These are phyloP conservation scores for Prosopocoilus inquinatus DNA, from an alignment of 2,888 invertebrate genomes.

Conservation along the genomic window DNA sequence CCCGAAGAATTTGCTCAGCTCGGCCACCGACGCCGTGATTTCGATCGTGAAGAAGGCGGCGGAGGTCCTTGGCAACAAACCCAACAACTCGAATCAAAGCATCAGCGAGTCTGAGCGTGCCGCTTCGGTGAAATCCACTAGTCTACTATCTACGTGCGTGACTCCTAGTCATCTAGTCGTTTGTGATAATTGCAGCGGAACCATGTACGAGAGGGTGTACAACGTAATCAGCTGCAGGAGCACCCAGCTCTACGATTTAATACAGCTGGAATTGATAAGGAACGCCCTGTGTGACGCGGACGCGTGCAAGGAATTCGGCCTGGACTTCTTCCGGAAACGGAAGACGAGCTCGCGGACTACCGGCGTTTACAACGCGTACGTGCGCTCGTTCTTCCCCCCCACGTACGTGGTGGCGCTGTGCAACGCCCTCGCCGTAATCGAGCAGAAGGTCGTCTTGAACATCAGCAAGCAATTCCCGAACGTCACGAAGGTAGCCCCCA, in stretches of 20 bases:
- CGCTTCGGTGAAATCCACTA: slow-evolving; percentile 42
- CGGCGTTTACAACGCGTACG: slow-evolving; percentile 55
- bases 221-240: slow-evolving; percentile 71
- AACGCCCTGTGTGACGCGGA: slow-evolving; percentile 61
- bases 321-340: slow-evolving; percentile 54
- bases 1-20: slow-evolving; percentile 75
- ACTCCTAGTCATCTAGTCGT: slow-evolving; percentile 73
- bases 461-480: slow-evolving; percentile 52
- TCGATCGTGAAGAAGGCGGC: slow-evolving; percentile 91
- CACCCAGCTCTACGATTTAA: slow-evolving; percentile 59
- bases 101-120: slow-evolving; percentile 52
- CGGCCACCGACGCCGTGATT: slow-evolving; percentile 87
- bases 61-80: slow-evolving; percentile 73
- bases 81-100: slow-evolving; percentile 63
- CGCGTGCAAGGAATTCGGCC: slow-evolving; percentile 61
- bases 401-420: slow-evolving; percentile 76
- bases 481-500: slow-evolving; percentile 19
- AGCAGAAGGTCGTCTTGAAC: slow-evolving; percentile 66
- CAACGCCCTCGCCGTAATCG: slow-evolving; percentile 68
- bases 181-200: slow-evolving; percentile 73
- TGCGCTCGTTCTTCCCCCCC: slow-evolving; percentile 62
- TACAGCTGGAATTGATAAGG: slow-evolving; percentile 61
- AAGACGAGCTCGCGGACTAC: slow-evolving; percentile 19
- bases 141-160: slow-evolving; percentile 54
- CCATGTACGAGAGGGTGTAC: slow-evolving; percentile 69